Evolutionary conservation across 1,140 invertebrate species (phyloP).

Genomic region (Diprion similis): DNA sequence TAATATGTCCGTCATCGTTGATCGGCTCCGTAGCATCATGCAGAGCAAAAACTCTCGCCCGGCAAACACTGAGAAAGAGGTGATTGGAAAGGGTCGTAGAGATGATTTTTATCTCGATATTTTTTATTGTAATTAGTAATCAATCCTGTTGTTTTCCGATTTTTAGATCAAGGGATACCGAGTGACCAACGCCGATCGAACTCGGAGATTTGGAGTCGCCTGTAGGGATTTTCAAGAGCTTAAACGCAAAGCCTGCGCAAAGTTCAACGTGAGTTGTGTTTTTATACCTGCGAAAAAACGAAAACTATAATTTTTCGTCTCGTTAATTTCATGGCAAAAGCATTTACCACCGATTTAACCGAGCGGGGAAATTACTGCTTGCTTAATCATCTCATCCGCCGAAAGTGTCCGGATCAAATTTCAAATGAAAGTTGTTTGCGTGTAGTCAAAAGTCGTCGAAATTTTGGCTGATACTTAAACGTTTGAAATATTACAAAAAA

Average conservation of each 20-base stretch:
- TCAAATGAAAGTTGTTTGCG: too few species aligned
- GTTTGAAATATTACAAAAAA: too few species aligned
- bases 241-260: conserved; percentile 69
- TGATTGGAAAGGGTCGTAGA: too few species aligned
- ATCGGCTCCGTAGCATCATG: too few species aligned
- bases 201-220: conserved; percentile 72
- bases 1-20: too few species aligned
- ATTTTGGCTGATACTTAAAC: too few species aligned
- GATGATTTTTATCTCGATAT: not conserved
- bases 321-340: not conserved
- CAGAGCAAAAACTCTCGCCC: too few species aligned
- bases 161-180: conserved; percentile 71
- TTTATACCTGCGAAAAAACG: too few species aligned
- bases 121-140: not conserved
- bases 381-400: too few species aligned
- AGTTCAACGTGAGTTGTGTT: conserved; percentile 69
- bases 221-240: conserved; percentile 69
- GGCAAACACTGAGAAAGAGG: too few species aligned
- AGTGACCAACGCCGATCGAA: conserved; percentile 70
- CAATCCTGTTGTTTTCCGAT: conserved; percentile 22
- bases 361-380: not conserved
- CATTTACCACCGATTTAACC: not conserved
- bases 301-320: conserved; percentile 35
- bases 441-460: too few species aligned
- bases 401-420: too few species aligned